A percentile compares a stretch with the other conserved stretches of the same genome.
Evolutionary conservation across 2,888 invertebrate genomes (phyloP).

Genomic region (Mantis religiosa): DNA sequence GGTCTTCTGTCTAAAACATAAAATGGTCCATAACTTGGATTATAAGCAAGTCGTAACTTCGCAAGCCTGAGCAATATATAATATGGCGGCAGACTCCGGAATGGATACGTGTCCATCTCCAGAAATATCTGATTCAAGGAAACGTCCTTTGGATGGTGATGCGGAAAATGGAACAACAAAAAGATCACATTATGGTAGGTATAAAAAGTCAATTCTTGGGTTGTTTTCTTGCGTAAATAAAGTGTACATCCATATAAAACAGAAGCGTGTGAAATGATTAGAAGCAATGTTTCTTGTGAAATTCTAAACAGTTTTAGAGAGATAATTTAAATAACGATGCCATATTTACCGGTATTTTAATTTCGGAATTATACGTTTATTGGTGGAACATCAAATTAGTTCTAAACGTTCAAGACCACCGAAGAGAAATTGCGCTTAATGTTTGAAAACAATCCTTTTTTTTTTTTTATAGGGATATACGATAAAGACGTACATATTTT

Average conservation of each 20-base stretch:
- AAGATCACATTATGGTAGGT: slow-evolving; percentile 86
- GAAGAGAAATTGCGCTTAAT: too few relatives aligned
- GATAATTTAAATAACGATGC: neutral
- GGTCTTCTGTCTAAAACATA: neutral
- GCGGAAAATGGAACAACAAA: slow-evolving; percentile 84
- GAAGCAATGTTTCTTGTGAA: neutral
- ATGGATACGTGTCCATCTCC: slow-evolving; percentile 92
- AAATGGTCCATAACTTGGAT: neutral
- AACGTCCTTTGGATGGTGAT: slow-evolving; percentile 83
- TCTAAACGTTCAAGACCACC: too few relatives aligned
- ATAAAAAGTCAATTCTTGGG: slow-evolving; percentile 47
- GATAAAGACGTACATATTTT: too few relatives aligned
- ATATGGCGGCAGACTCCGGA: slow-evolving; percentile 89
- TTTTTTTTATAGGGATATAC: too few relatives aligned
- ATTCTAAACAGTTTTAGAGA: neutral
- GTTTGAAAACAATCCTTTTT: too few relatives aligned
- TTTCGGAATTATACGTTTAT: too few relatives aligned
- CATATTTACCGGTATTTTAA: too few relatives aligned
- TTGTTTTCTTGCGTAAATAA: neutral
- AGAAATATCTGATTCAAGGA: slow-evolving; percentile 85
- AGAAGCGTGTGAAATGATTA: neutral
- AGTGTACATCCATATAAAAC: neutral
- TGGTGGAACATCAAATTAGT: too few relatives aligned
- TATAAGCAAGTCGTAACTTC: neutral
- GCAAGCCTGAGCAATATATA: slow-evolving; percentile 35